These are phyloP conservation scores for Esox niger DNA, from an alignment of 2,113 vertebrate genomes.

Conservation along the genomic window DNA sequence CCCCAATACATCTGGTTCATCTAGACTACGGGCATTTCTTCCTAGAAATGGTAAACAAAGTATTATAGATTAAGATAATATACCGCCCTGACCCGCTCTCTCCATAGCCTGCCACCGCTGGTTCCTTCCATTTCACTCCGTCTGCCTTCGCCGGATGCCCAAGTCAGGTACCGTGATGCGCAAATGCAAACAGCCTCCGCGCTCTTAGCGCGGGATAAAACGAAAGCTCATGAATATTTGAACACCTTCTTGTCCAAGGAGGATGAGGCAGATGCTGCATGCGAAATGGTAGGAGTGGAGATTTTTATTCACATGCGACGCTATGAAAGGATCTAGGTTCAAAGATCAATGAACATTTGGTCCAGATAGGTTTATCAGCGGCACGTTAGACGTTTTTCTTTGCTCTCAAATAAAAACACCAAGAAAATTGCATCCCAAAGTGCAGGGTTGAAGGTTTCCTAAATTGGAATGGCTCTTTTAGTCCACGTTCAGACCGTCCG, in stretches of 20 bases:
- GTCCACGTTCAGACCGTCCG: constrained; percentile 82
- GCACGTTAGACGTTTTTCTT: constrained; percentile 40
- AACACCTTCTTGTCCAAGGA: constrained; percentile 12
- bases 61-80: too few species aligned
- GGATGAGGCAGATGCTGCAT: constrained; percentile 21
- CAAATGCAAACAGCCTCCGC: constrained; percentile 29
- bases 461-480: constrained; percentile 77
- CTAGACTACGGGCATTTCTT: too few species aligned
- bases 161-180: constrained; percentile 16
- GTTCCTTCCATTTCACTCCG: neutral
- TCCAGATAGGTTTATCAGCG: constrained; percentile 20
- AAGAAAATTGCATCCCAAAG: constrained; percentile 11
- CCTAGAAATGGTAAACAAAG: too few species aligned
- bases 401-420: constrained; percentile 40
- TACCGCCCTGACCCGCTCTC: neutral
- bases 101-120: constrained; percentile 30
- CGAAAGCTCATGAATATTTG: constrained; percentile 62
- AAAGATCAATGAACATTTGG: constrained; percentile 12
- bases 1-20: too few species aligned
- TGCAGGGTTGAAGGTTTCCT: constrained; percentile 11
- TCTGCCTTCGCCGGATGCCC: constrained; percentile 17
- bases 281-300: constrained; percentile 29
- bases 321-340: constrained; percentile 28
- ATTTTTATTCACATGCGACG: constrained; percentile 18
- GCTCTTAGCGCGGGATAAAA: constrained; percentile 35